Percentiles rank a stretch among this genome's conserved stretches.
phyloP scores from a whole-genome alignment of 1,140 invertebrate species.

The Zaprionus camerounensis region DNA sequence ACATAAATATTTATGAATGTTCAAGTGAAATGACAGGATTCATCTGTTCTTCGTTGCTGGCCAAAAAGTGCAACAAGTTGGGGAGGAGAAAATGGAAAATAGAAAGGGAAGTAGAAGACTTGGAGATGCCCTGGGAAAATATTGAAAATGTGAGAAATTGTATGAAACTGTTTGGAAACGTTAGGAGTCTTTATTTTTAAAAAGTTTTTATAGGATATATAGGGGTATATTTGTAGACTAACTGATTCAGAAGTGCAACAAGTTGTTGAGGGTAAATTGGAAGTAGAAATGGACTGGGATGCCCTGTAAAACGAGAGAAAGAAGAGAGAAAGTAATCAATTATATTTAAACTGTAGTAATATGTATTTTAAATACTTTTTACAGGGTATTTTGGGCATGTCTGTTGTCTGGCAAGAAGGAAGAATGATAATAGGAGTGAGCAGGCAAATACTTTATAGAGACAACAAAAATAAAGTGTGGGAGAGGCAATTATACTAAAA shows the following conservation, averaged over 20 bases:
- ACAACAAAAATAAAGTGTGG: too few relatives aligned
- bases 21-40: conserved; percentile 46
- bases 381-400: background rate
- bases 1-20: conserved; percentile 76
- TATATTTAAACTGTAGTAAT: too few relatives aligned
- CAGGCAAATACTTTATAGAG: too few relatives aligned
- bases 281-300: background rate
- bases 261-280: background rate
- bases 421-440: too few relatives aligned
- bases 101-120: background rate
- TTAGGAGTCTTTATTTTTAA: background rate
- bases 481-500: too few relatives aligned
- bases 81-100: background rate
- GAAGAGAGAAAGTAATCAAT: background rate
- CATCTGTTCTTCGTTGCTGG: conserved; percentile 3
- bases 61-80: conserved; percentile 24
- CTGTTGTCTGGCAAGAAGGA: background rate
- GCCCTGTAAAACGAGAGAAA: background rate
- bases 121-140: background rate
- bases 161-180: background rate
- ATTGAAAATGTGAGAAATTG: background rate
- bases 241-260: background rate
- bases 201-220: background rate
- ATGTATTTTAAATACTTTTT: background rate
- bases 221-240: background rate